Base-by-base conservation (phyloP, 2,888 invertebrate species). In the Catocala sponsa region DNA sequence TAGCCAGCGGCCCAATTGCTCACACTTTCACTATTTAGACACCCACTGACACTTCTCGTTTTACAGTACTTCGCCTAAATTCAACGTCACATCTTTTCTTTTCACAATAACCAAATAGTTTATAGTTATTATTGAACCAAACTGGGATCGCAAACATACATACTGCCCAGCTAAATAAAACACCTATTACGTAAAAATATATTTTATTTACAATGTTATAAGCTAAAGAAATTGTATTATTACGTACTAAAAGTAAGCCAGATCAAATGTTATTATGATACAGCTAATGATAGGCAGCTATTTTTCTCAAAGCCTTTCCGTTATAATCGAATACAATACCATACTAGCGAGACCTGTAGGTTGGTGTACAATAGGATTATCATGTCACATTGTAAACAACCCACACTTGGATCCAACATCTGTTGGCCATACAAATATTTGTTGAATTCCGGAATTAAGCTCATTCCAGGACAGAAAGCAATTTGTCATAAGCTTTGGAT, bases 21-120 rank as follows among this genome's bases (percentile, higher is more conserved):
- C 66, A 83, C 82, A 83, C 88, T 89, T 89, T 89, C 88, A 85
- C 88, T 84, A 79, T 82, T 84, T 79, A 72, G 74, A 73, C 81
- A 76, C 35, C 35, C 9, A 38, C 72, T 78, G 67, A 70, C 59
- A 65, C 60, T 59, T 68, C 59, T 58, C 59, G 63, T 59, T 71
- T 76, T 51, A 70, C 75, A 59, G 63, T 59, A 64, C 60, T 66
- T 63, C 61, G 61, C 62, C 58, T 58, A 65, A 61, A 72, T 70
- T 63, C 59, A 12, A 55, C 48, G 47, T 13, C 53, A 54, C 51
- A 46, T 43, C 55, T 56, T 66, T 56, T 66, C 52, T 62, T 68
- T 52, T 50, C 33, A 12, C 2, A 6, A 9, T 56, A 53, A 54
- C 54, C 2, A 12, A 68, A 54, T 60, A 25, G 60, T 64, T 65